Base-by-base conservation (phyloP, 2,113 vertebrate species). In the Chrysochloris asiatica region DNA sequence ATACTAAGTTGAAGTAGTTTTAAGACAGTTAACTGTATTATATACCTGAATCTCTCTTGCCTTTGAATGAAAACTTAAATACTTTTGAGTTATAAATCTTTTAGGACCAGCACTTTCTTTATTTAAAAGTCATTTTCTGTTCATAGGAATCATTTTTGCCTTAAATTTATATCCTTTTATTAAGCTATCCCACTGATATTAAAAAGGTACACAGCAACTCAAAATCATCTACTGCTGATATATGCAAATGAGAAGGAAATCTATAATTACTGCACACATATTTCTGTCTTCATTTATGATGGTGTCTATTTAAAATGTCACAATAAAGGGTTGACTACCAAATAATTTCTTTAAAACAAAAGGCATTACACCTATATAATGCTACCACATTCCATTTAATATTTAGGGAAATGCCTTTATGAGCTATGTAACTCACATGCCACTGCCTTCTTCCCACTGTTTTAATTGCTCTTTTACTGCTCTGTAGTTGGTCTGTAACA, bases 401-500 rank as follows among this genome's bases (percentile, higher is more conserved):
- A 96, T 94, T 91, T 93, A 97, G 95, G 85, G 73, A 93, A 95
- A 95, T 94, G 93, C 93, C 97, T 96, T 97, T 97, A 97, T 88
- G 95, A 97, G 96, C 94, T 95, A 86, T 83, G 96, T 97, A 98
- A 98, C 99, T 98, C 97, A 99, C 98, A 96, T 96, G 97, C 97
- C 97, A 95, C 97, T 95, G 1, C 94, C 94, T 94, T 98, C 98
- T 94, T 99, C 98, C 94, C 97, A 96, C 94, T 98, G 98, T 93
- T 98, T 98, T 97, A 99, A 98, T 95, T 99, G 99, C 83, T 98
- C 98, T 97, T 98, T 98, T 92, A 99, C 94, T 76, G 96, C 97
- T 97, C 98, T 99, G 98, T 98, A 99, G 98, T 98, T 98, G 97
- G 97, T 98, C 97, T 99, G 98, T 94, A 99, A 98, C 93, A 98